A percentile compares a stretch with the other conserved stretches of the same genome.
Evolutionary conservation across 1,140 invertebrate species (phyloP).

Genomic region (Eriocheir sinensis): DNA sequence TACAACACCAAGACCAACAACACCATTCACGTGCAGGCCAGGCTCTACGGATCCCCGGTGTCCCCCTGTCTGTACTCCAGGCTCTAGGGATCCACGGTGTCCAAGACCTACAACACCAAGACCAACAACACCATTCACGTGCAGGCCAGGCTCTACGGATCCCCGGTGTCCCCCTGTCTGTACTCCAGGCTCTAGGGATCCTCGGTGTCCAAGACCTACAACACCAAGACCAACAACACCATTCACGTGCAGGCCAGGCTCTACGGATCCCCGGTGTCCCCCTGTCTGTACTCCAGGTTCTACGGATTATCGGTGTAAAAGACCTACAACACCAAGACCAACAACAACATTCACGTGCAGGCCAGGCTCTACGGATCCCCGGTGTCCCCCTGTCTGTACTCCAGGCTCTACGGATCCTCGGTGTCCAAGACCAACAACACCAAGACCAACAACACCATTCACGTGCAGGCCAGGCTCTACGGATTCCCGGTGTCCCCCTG

Average conservation of each 20-base stretch:
- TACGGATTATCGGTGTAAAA: conserved; percentile 80
- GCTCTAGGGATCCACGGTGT: no score
- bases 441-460: conserved; percentile 51
- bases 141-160: no score
- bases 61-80: no score
- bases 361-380: conserved; percentile 79
- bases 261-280: conserved; percentile 29
- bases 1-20: no score
- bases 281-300: conserved; percentile 77
- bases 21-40: no score
- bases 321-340: conserved; percentile 80
- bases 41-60: no score
- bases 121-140: conserved; percentile 70
- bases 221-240: conserved; percentile 59
- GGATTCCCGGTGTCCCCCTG: conserved; percentile 81
- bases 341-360: neutral
- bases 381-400: conserved; percentile 80
- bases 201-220: conserved; percentile 79
- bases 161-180: no score
- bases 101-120: neutral
- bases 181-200: no score
- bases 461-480: conserved; percentile 60
- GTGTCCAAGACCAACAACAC: conserved; percentile 81
- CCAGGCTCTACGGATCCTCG: conserved; percentile 79
- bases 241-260: conserved; percentile 45